phyloP scores from a whole-genome alignment of 2,888 invertebrate species.

The Spodoptera exigua region DNA sequence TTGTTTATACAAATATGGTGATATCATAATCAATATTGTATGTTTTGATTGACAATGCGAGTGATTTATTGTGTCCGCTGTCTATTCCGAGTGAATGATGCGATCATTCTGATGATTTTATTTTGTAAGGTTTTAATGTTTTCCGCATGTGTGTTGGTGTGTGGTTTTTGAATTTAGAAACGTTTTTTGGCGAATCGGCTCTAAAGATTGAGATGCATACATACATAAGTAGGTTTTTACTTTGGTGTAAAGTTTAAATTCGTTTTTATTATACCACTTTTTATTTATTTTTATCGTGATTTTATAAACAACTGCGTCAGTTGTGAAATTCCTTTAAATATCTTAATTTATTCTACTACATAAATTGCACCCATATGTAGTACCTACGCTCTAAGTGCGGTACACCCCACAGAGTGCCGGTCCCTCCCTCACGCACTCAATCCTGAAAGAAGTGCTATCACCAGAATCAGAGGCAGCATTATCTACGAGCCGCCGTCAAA shows the following conservation, averaged over 20 bases:
- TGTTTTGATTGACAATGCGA: constrained; percentile 15
- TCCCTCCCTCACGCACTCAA: constrained; percentile 58
- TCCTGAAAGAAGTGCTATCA: constrained; percentile 58
- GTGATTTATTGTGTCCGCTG: constrained; percentile 16
- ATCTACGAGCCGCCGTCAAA: constrained; percentile 67
- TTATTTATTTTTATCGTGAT: too few relatives aligned
- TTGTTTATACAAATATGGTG: constrained; percentile 8
- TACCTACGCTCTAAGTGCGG: neutral
- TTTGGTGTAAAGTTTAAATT: too few relatives aligned
- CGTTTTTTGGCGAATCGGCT: too few relatives aligned
- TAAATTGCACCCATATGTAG: constrained; percentile 18
- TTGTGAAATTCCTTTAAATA: neutral
- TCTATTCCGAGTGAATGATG: constrained; percentile 23
- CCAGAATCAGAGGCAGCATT: constrained; percentile 59
- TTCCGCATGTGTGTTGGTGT: too few relatives aligned
- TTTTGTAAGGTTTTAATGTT: too few relatives aligned
- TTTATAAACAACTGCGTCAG: neutral
- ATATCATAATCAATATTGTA: constrained; percentile 1
- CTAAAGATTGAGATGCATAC: too few relatives aligned
- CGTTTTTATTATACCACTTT: too few relatives aligned
- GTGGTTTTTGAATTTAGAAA: too few relatives aligned
- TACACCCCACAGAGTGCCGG: constrained; percentile 19
- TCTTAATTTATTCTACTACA: constrained; percentile 5
- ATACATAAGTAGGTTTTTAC: too few relatives aligned
- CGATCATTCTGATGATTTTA: neutral